Evolutionary conservation across 1,140 invertebrate species (phyloP).

Genomic region (Ridgeia piscesae): DNA sequence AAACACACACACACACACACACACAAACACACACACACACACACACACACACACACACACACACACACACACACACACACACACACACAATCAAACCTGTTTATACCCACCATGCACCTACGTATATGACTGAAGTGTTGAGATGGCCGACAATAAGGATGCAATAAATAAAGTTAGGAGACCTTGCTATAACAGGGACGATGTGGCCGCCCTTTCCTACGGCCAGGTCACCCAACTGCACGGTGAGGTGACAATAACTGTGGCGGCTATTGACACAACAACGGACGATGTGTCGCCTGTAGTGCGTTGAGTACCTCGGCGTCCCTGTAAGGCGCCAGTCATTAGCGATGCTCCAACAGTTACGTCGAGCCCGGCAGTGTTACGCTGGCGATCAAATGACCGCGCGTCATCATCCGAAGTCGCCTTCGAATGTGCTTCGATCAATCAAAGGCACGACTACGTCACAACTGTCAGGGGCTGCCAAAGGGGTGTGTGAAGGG

Average conservation of each 20-base stretch:
- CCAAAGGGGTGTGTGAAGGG: background rate
- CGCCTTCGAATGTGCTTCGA: background rate
- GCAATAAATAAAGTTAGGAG: too few relatives aligned
- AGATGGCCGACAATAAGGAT: too few relatives aligned
- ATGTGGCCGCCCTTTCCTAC: background rate
- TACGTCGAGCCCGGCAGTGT: background rate
- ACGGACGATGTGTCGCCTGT: background rate
- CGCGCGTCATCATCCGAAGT: background rate
- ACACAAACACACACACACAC: too few relatives aligned
- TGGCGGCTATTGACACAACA: background rate
- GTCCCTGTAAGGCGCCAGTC: background rate
- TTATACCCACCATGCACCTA: background rate
- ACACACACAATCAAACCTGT: too few relatives aligned
- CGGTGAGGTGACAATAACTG: background rate
- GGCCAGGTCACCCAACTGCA: background rate
- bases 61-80: too few relatives aligned
- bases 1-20: background rate
- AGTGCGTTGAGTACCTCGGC: background rate
- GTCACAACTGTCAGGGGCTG: background rate
- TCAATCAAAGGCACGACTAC: background rate
- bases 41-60: too few relatives aligned
- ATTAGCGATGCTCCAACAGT: background rate
- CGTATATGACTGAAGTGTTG: too few relatives aligned
- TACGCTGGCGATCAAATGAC: background rate
- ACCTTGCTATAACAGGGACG: background rate